Conservation (phyloP, 2,888 invertebrate species). For the Notodonta ziczac region DNA sequence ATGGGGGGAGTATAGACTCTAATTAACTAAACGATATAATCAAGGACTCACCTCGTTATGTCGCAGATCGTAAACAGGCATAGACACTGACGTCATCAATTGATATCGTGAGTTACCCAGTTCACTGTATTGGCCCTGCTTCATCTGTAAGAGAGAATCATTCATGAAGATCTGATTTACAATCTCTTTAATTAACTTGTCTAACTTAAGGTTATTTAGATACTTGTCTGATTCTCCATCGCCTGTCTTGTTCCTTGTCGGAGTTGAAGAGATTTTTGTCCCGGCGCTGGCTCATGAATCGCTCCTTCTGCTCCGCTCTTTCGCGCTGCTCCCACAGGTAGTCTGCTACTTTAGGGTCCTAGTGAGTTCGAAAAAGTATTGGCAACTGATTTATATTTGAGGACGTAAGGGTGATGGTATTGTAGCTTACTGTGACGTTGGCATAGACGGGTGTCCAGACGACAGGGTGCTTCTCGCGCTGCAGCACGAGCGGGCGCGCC, state of each 20-base stretch:
- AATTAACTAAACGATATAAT: slow-evolving; percentile 25
- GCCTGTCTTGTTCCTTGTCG: slow-evolving; percentile 86
- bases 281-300: slow-evolving; percentile 88
- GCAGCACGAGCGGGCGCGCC: slow-evolving; percentile 96
- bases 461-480: slow-evolving; percentile 93
- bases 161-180: slow-evolving; percentile 2
- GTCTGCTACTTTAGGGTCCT: slow-evolving; percentile 96
- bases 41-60: slow-evolving; percentile 90
- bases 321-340: slow-evolving; percentile 95
- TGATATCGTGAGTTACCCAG: slow-evolving; percentile 87
- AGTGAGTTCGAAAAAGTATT: slow-evolving; percentile 7
- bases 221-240: slow-evolving; percentile 81
- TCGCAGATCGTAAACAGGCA: slow-evolving; percentile 96
- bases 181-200: not conserved
- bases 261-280: slow-evolving; percentile 85
- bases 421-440: slow-evolving; percentile 89
- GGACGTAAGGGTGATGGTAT: not conserved
- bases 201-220: not conserved
- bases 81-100: slow-evolving; percentile 96
- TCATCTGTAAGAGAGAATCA: slow-evolving; percentile 68
- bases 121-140: slow-evolving; percentile 86
- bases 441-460: slow-evolving; percentile 99
- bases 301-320: slow-evolving; percentile 90
- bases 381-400: not conserved
- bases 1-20: slow-evolving; percentile 31